A percentile compares a stretch with the other conserved stretches of the same genome.
phyloP scores from a whole-genome alignment of 2,113 vertebrate genomes.

The Notarius lentiginosus region DNA sequence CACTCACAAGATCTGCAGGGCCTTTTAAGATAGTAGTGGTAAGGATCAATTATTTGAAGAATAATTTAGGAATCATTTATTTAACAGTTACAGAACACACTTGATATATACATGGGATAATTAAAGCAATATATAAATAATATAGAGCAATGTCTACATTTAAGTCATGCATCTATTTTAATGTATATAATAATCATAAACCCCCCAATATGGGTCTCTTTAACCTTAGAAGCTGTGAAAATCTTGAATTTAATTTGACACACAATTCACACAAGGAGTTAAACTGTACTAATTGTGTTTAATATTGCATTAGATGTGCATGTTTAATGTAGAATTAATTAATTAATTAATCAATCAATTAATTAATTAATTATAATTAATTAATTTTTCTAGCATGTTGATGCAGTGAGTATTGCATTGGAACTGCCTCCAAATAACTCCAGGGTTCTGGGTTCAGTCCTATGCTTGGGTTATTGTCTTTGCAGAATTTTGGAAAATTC shows the following conservation, averaged over 20 bases:
- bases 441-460: too few species aligned
- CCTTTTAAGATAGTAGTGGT: slow-evolving; percentile 75
- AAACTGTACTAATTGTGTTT: not conserved
- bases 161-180: not conserved
- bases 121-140: not conserved
- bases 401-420: not conserved
- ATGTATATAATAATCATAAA: not conserved
- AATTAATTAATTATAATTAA: too few species aligned
- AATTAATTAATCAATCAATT: too few species aligned
- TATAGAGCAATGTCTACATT: not conserved
- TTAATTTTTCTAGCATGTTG: not conserved
- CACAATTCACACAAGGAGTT: not conserved
- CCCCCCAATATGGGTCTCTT: not conserved
- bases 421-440: too few species aligned
- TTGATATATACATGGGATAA: not conserved
- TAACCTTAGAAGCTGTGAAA: not conserved
- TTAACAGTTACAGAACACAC: not conserved
- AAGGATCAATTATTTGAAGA: slow-evolving; percentile 7
- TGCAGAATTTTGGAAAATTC: too few species aligned
- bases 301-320: not conserved
- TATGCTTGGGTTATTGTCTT: too few species aligned
- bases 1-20: slow-evolving; percentile 67
- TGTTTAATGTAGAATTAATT: not conserved
- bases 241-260: not conserved
- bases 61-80: not conserved